Conservation (phyloP, 1,140 invertebrate genomes). For the Caerostris darwini region DNA sequence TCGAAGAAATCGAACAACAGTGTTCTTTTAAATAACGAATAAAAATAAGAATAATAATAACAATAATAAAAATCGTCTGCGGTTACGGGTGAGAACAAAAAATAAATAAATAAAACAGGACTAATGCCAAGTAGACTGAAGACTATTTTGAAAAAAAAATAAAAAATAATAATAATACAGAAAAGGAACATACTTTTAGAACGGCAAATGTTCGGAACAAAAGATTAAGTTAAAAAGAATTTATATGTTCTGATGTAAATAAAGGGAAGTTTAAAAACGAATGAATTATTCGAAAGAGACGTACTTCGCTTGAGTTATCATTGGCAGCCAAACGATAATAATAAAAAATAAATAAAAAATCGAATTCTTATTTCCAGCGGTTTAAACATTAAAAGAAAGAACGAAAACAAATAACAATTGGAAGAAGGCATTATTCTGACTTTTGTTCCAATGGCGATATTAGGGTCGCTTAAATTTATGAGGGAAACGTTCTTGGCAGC, state of each 20-base stretch:
- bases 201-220: neutral
- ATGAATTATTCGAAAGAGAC: constrained; percentile 27
- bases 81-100: constrained; percentile 2
- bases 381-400: constrained; percentile 24
- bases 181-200: constrained; percentile 7
- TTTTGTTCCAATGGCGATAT: constrained; percentile 35
- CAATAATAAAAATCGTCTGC: neutral
- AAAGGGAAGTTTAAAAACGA: constrained; percentile 35
- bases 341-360: neutral
- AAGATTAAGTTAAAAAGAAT: constrained; percentile 56
- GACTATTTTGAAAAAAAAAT: neutral
- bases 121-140: constrained; percentile 23
- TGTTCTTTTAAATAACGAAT: neutral
- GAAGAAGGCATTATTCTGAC: neutral
- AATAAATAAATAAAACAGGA: neutral
- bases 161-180: neutral
- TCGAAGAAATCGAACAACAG: constrained; percentile 30
- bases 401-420: neutral
- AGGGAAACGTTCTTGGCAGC: neutral
- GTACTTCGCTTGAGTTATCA: constrained; percentile 21
- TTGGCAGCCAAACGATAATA: constrained; percentile 46
- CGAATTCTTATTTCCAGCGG: constrained; percentile 20
- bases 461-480: constrained; percentile 14
- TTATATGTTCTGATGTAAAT: constrained; percentile 54
- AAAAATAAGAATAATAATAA: constrained; percentile 5